Base-by-base conservation (phyloP, 2,888 invertebrate species). In the Lycophotia porphyrea region DNA sequence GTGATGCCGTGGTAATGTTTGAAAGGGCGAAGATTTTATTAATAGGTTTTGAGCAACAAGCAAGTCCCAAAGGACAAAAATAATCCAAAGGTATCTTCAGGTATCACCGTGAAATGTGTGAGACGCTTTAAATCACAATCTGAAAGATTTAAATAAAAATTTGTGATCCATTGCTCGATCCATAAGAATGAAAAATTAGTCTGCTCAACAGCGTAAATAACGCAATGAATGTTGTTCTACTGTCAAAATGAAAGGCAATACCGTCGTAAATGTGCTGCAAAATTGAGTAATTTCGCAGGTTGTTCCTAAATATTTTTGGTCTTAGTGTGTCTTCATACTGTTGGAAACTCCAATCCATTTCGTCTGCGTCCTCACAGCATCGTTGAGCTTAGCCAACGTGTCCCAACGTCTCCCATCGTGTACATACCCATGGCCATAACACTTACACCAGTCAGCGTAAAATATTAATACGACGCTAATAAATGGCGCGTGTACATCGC, bases 401-500 rank as follows among this genome's bases (percentile, higher is more conserved):
- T 61, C 13, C 67, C 84, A 75, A 58, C 84, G 11, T 60, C 47
- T 61, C 13, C 49, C 66, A 79, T 68, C 13, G 36, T 60, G 47
- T 73, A 44, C 60, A 64, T 39, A 78, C 5, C 65, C n/a, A 71
- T 34, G 49, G 34, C 31, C 34, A 71, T 85, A 74, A 82, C 82
- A 71, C 81, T 71, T 52, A 58, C 42, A 61, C 31, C 36, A 66
- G 34, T 47, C 70, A 71, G 47, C 49, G 31, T 2, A 61, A 49
- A 58, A 55, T 64, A 71, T 80, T 61, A 60, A 52, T 39, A 73
- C 49, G 55, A 58, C 42, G 61, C 49, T 68, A 77, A 68, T 71
- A 85, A 85, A 81, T 71, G 77, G 21, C 49, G 58, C 61, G 55
- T 71, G 52, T 31, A 65, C 64, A 82, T 69, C 34, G 55, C 71